Conservation (phyloP, 2,888 invertebrate genomes). For the Oscheius myriophilus region DNA sequence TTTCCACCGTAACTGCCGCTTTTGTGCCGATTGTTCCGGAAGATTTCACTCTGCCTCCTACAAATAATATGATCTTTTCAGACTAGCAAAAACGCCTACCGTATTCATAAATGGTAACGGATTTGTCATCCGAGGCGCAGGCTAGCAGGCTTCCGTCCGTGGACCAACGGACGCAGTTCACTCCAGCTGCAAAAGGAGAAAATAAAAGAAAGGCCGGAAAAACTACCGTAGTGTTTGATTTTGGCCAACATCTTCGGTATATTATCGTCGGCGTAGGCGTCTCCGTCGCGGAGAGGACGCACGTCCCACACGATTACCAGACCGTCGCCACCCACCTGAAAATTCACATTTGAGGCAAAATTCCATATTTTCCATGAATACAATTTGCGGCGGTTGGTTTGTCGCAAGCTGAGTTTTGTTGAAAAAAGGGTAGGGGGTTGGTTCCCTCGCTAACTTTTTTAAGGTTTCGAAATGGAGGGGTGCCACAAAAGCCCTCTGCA, state of each 20-base stretch:
- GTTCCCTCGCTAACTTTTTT: too few relatives aligned
- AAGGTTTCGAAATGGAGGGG: too few relatives aligned
- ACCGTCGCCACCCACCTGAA: slow-evolving; percentile 47
- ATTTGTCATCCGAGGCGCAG: slow-evolving; percentile 47
- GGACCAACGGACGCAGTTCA: slow-evolving; percentile 65
- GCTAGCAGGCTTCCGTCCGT: slow-evolving; percentile 49
- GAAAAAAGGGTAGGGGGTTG: too few relatives aligned
- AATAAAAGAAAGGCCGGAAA: not conserved
- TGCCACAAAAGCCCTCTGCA: too few relatives aligned
- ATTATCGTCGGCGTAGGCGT: slow-evolving; percentile 32
- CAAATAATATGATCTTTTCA: not conserved
- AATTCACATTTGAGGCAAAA: not conserved
- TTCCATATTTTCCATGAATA: not conserved
- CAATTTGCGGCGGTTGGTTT: too few relatives aligned
- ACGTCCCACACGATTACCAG: slow-evolving; percentile 59
- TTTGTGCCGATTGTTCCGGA: slow-evolving; percentile 68
- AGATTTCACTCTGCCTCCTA: slow-evolving; percentile 50
- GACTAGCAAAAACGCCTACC: slow-evolving; percentile 21
- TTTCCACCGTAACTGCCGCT: slow-evolving; percentile 80
- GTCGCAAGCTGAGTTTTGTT: too few relatives aligned
- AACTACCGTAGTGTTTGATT: slow-evolving; percentile 25
- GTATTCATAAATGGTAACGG: slow-evolving; percentile 46
- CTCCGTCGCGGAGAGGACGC: slow-evolving; percentile 38
- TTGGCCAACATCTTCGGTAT: slow-evolving; percentile 34
- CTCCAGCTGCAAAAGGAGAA: slow-evolving; percentile 42